Percentiles rank a stretch among this genome's conserved stretches.
phyloP scores from a whole-genome alignment of 2,888 invertebrate species.

The Crioceris asparagi region DNA sequence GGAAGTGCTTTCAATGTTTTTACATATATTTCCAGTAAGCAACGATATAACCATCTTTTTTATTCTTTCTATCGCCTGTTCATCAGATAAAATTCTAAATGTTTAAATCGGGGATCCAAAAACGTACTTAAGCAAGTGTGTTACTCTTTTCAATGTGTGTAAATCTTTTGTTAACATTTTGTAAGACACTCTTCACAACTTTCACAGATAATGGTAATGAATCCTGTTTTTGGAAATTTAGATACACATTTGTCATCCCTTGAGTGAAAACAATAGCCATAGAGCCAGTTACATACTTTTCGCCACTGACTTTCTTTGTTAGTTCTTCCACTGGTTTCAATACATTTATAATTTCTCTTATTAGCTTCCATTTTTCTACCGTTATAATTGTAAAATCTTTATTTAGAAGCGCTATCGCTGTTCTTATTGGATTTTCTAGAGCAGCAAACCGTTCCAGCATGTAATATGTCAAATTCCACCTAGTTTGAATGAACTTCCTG shows the following conservation, averaged over 20 bases:
- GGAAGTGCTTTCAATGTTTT: not conserved
- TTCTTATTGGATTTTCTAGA: slow-evolving; percentile 17
- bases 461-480: slow-evolving; percentile 19
- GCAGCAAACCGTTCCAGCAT: slow-evolving; percentile 14
- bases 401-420: slow-evolving; percentile 15
- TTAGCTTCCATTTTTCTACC: slow-evolving; percentile 16
- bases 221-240: slow-evolving; percentile 7
- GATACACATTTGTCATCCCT: slow-evolving; percentile 8
- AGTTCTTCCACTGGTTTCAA: slow-evolving; percentile 18
- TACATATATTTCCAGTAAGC: slow-evolving; percentile 1
- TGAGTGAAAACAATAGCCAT: slow-evolving; percentile 10
- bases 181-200: slow-evolving; percentile 6
- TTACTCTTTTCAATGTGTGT: slow-evolving; percentile 15
- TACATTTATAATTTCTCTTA: slow-evolving; percentile 13
- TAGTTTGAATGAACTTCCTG: slow-evolving; percentile 13
- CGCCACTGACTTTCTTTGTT: slow-evolving; percentile 16
- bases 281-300: slow-evolving; percentile 19
- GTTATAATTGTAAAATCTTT: slow-evolving; percentile 12
- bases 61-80: slow-evolving; percentile 2
- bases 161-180: slow-evolving; percentile 10
- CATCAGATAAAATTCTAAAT: slow-evolving; percentile 14
- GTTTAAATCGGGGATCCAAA: slow-evolving; percentile 19
- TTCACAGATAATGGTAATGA: not conserved
- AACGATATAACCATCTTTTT: slow-evolving; percentile 5
- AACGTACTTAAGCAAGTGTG: slow-evolving; percentile 14